Conservation (phyloP, 2,113 vertebrate species). For the Poecile atricapillus region DNA sequence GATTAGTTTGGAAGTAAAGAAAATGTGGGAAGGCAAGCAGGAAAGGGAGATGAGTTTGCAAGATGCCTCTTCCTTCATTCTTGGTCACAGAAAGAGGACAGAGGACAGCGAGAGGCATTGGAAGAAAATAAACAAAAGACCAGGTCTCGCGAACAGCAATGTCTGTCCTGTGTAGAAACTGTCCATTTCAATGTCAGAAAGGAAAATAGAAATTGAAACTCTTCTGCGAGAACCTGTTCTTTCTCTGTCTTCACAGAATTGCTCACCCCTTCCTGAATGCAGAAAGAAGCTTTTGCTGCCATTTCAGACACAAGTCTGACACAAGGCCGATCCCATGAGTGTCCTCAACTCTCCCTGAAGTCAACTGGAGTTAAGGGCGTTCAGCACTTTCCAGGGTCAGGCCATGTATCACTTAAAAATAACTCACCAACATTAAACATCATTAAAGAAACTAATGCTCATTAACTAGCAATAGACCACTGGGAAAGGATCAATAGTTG, state of each 20-base stretch:
- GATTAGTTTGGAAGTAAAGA: background rate
- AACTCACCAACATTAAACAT: constrained; percentile 64
- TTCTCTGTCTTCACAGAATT: background rate
- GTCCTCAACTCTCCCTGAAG: constrained; percentile 17
- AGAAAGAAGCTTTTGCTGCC: background rate
- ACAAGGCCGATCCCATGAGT: background rate
- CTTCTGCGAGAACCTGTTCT: background rate
- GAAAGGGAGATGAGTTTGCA: background rate
- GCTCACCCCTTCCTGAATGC: background rate
- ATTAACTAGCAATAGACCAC: constrained; percentile 63
- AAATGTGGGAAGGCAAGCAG: background rate
- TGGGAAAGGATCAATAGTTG: constrained; percentile 58
- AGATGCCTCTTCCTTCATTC: background rate
- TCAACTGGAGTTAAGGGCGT: constrained; percentile 34
- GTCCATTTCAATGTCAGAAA: background rate
- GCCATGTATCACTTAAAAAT: constrained; percentile 65
- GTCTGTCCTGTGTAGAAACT: background rate
- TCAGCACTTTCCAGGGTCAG: constrained; percentile 57
- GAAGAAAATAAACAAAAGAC: background rate
- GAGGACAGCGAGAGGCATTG: background rate
- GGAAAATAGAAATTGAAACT: background rate
- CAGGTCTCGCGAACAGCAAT: background rate
- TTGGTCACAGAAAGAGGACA: background rate
- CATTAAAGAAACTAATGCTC: constrained; percentile 65
- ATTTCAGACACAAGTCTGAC: background rate